Percentiles rank a stretch among this genome's conserved stretches.
Conservation (phyloP, 1,140 invertebrate genomes). For the Catajapyx aquilonaris region DNA sequence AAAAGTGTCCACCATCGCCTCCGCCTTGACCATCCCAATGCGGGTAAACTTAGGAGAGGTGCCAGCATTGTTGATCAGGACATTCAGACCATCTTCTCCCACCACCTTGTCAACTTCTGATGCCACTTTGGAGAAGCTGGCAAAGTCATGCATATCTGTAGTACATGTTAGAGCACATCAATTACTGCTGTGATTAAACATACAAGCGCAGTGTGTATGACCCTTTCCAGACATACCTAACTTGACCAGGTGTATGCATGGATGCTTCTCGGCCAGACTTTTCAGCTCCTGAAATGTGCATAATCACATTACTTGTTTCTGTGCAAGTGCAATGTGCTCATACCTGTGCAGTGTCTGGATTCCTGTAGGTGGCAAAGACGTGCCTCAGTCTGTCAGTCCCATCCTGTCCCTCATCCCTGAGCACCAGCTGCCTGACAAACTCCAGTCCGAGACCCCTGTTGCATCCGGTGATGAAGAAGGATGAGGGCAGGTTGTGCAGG, state of each 20-base stretch:
- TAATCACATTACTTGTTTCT: not conserved
- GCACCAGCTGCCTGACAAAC: slow-evolving; percentile 42
- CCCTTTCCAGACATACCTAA: slow-evolving; percentile 28
- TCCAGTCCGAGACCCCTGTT: slow-evolving; percentile 73
- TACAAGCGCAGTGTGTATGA: not conserved
- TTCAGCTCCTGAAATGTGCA: slow-evolving; percentile 34
- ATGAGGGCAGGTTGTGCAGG: no score
- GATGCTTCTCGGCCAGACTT: slow-evolving; percentile 28
- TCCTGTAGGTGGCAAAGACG: slow-evolving; percentile 52
- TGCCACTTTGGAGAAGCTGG: not conserved
- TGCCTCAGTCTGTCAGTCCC: slow-evolving; percentile 28
- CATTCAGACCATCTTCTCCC: slow-evolving; percentile 45
- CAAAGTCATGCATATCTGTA: not conserved
- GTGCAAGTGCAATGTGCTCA: not conserved
- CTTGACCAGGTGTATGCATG: slow-evolving; percentile 39
- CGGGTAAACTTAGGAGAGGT: slow-evolving; percentile 47
- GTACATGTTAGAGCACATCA: no score
- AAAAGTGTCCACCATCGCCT: slow-evolving; percentile 46
- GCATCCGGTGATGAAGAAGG: slow-evolving; percentile 65
- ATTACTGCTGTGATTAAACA: not conserved
- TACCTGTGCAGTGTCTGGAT: slow-evolving; percentile 37
- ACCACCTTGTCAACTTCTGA: slow-evolving; percentile 16
- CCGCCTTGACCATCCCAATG: slow-evolving; percentile 38
- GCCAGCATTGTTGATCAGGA: slow-evolving; percentile 74
- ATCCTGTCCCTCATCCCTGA: slow-evolving; percentile 10